A percentile compares a stretch with the other conserved stretches of the same genome.
These are phyloP conservation scores for Halcyon smyrnensis DNA, from an alignment of 2,797 vertebrate genomes.

Conservation along the genomic window DNA sequence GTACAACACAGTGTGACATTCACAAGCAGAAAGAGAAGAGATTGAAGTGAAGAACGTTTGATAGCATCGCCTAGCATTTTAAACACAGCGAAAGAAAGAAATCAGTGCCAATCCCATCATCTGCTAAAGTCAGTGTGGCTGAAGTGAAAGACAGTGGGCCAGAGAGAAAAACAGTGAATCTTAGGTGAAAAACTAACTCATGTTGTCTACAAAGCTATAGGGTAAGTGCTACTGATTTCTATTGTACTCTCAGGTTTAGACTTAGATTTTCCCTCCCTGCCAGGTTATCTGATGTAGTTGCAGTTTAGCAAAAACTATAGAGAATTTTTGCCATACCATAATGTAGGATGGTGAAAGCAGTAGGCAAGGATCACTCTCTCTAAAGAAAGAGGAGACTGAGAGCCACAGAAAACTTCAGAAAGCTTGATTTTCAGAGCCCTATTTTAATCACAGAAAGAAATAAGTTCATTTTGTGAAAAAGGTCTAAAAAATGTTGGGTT, in stretches of 20 bases:
- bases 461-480: not conserved
- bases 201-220: not conserved
- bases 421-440: not conserved
- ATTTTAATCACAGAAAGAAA: not conserved
- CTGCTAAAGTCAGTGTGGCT: not conserved
- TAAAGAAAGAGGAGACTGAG: not conserved
- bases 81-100: not conserved
- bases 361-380: not conserved
- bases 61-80: not conserved
- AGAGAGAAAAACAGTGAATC: not conserved
- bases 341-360: not conserved
- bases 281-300: not conserved
- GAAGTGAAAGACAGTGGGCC: not conserved
- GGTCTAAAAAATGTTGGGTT: not conserved
- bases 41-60: not conserved
- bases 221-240: not conserved
- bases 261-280: not conserved
- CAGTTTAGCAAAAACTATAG: not conserved
- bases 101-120: not conserved
- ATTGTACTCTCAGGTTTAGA: not conserved
- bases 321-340: not conserved
- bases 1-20: conserved; percentile 14
- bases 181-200: not conserved
- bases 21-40: conserved; percentile 23
- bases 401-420: not conserved